phyloP scores from a whole-genome alignment of 1,140 invertebrate species.

The Macrobrachium nipponense region DNA sequence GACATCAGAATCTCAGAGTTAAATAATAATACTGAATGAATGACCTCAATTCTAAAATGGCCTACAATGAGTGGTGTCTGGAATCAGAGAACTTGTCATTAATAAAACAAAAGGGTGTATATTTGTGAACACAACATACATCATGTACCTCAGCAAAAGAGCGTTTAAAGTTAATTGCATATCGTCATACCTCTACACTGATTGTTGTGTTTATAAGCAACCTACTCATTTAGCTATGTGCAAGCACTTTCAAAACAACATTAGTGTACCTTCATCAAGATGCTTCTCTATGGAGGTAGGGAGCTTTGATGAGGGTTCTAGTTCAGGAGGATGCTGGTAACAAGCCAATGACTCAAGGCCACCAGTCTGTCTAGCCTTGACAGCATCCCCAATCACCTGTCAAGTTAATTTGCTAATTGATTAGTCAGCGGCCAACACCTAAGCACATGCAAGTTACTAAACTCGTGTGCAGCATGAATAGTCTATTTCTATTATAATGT shows the following conservation, averaged over 20 bases:
- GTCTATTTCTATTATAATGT: neutral
- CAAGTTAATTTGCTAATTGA: neutral
- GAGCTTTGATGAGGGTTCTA: constrained; percentile 68
- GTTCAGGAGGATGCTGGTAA: constrained; percentile 72
- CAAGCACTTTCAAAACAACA: neutral
- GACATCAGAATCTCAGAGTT: no score
- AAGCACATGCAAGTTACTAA: neutral
- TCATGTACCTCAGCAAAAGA: no score
- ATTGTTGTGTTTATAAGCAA: no score
- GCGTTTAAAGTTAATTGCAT: no score
- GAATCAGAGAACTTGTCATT: no score
- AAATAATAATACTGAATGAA: no score
- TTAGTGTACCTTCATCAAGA: constrained; percentile 66
- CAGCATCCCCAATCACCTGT: constrained; percentile 69
- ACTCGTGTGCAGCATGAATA: no score
- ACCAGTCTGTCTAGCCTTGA: constrained; percentile 69
- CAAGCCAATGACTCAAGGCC: constrained; percentile 69
- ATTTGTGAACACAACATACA: no score
- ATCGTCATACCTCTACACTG: no score
- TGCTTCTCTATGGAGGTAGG: constrained; percentile 67
- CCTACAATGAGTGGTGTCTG: no score
- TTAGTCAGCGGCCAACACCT: constrained; percentile 2
- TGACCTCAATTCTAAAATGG: no score
- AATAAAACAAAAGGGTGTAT: no score
- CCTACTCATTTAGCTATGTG: neutral